Conservation (phyloP, 2,797 vertebrate species). For the Myripristis murdjan region DNA sequence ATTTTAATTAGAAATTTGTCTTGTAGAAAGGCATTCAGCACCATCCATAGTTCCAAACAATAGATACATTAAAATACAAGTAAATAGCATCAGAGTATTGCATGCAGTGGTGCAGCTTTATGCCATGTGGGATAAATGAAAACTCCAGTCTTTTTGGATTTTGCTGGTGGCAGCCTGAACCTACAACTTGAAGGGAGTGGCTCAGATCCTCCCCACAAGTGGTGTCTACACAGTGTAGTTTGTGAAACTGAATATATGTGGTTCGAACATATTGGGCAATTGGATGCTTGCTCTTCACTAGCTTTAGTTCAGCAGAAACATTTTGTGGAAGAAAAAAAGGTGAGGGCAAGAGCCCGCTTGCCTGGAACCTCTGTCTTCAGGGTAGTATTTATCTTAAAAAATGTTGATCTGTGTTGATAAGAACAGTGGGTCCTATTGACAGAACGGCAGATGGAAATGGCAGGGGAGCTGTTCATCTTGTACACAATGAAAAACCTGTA, state of each 20-base stretch:
- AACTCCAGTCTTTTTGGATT: constrained; percentile 9
- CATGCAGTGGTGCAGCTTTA: constrained; percentile 7
- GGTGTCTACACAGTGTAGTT: not conserved
- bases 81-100: not conserved
- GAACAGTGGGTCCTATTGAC: not conserved
- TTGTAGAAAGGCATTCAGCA: too few species aligned
- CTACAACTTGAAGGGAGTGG: constrained; percentile 5
- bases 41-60: not conserved
- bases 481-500: not conserved
- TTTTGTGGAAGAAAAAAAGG: not conserved
- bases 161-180: constrained; percentile 2
- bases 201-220: constrained; percentile 4
- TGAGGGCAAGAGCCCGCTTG: constrained; percentile 11
- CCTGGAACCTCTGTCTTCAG: not conserved
- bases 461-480: not conserved
- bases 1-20: too few species aligned
- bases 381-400: not conserved
- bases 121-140: constrained; percentile 10
- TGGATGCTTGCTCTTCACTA: constrained; percentile 2
- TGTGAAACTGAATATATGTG: constrained; percentile 8
- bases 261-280: constrained; percentile 10
- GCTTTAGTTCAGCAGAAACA: not conserved
- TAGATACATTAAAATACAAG: not conserved
- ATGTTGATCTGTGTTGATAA: not conserved
- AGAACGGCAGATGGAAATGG: not conserved